phyloP scores from a whole-genome alignment of 2,113 vertebrate genomes.

The Oplegnathus fasciatus region DNA sequence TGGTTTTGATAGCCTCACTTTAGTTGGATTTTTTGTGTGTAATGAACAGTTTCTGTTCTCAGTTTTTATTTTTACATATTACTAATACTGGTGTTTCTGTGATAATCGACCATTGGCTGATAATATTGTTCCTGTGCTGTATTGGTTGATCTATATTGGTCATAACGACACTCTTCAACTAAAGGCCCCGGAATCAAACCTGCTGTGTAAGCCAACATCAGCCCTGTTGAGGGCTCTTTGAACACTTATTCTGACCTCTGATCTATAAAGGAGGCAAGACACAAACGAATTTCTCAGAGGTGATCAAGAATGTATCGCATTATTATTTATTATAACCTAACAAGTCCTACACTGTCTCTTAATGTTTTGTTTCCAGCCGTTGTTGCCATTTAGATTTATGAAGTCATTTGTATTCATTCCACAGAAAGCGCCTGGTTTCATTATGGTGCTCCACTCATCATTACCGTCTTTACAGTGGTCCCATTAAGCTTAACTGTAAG shows the following conservation, averaged over 20 bases:
- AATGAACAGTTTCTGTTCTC: not conserved
- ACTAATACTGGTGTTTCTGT: not conserved
- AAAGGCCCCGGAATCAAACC: no score
- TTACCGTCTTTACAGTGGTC: slow-evolving; percentile 39
- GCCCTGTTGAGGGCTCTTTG: not conserved
- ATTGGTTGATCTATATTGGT: not conserved
- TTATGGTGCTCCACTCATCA: slow-evolving; percentile 33
- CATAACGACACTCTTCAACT: no score
- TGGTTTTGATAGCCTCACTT: not conserved
- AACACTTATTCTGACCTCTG: not conserved
- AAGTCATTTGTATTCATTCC: slow-evolving; percentile 45
- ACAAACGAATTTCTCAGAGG: not conserved
- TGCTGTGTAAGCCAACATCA: not conserved
- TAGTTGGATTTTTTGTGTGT: not conserved
- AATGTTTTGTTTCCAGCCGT: not conserved
- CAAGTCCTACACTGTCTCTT: slow-evolving; percentile 3
- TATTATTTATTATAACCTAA: slow-evolving; percentile 26
- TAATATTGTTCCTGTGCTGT: not conserved
- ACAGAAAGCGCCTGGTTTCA: slow-evolving; percentile 30
- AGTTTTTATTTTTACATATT: not conserved
- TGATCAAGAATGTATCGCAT: slow-evolving; percentile 5
- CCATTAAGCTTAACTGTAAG: slow-evolving; percentile 53
- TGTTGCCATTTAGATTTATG: slow-evolving; percentile 34
- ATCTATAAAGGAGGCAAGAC: not conserved
- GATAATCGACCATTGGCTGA: not conserved